Evolutionary conservation across 37 sponge, comb jelly and placozoan genomes (phyloP).

Genomic region (Tethya wilhelma): DNA sequence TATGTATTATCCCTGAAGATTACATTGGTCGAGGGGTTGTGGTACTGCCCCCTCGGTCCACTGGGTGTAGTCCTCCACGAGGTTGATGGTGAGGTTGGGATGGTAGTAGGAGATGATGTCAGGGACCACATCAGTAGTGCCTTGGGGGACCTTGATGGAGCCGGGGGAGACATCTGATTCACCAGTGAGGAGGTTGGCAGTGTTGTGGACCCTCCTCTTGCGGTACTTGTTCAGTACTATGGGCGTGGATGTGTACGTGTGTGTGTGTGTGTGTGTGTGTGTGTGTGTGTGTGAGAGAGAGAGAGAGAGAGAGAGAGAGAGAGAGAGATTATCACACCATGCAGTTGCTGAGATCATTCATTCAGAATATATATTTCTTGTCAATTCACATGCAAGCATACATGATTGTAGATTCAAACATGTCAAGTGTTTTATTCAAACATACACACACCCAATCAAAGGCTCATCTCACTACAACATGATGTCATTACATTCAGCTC

Average conservation of each 20-base stretch:
- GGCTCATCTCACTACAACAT: too few relatives aligned
- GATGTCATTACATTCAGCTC: too few relatives aligned
- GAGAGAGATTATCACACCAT: too few relatives aligned
- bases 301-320: too few relatives aligned
- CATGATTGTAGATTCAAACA: not conserved
- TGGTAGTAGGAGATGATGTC: conserved; percentile 96
- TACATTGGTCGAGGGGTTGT: conserved; percentile 87
- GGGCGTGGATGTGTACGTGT: too few relatives aligned
- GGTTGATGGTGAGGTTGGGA: conserved; percentile 90
- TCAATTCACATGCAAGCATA: not conserved
- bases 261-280: too few relatives aligned
- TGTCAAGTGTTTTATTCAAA: too few relatives aligned
- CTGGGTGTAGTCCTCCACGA: conserved; percentile 86
- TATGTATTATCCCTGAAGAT: conserved; percentile 15
- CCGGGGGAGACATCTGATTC: conserved; percentile 77
- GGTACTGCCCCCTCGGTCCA: conserved; percentile 79
- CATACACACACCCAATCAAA: too few relatives aligned
- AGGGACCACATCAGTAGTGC: conserved; percentile 11
- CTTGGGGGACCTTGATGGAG: conserved; percentile 46
- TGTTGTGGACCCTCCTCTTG: conserved; percentile 78
- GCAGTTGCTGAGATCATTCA: too few relatives aligned
- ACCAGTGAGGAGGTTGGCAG: conserved; percentile 94
- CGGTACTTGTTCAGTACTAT: conserved; percentile 88
- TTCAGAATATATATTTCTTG: too few relatives aligned
- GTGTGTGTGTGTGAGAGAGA: too few relatives aligned